Evolutionary conservation across 2,797 vertebrate genomes (phyloP).

Genomic region (Cossypha polioptera): DNA sequence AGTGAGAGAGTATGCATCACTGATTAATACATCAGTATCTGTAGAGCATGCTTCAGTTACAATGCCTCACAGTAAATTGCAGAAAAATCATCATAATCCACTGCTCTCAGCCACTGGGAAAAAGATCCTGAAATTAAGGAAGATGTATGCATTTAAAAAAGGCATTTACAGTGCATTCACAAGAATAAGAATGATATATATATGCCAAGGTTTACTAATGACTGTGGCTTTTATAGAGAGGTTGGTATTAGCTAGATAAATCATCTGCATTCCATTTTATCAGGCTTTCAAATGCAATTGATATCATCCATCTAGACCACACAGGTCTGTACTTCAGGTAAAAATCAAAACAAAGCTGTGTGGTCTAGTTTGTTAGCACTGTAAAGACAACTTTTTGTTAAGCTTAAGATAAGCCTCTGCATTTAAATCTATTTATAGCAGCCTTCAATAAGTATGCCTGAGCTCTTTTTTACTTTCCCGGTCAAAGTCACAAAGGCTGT

Average conservation of each 20-base stretch:
- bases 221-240: constrained; percentile 32
- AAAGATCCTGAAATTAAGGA: neutral
- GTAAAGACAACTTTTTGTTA: constrained; percentile 28
- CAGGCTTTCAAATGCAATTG: constrained; percentile 60
- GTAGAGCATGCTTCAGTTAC: neutral
- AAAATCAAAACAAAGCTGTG: constrained; percentile 61
- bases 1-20: neutral
- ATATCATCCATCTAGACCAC: constrained; percentile 63
- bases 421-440: constrained; percentile 57
- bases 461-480: constrained; percentile 11
- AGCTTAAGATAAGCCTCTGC: constrained; percentile 27
- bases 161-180: neutral
- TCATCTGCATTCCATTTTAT: constrained; percentile 61
- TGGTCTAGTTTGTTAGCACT: constrained; percentile 50
- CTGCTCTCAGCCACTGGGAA: neutral
- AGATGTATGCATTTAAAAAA: neutral
- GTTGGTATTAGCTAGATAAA: constrained; percentile 55
- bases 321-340: constrained; percentile 56
- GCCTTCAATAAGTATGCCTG: neutral
- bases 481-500: constrained; percentile 17
- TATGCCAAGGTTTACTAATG: neutral
- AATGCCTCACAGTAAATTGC: neutral
- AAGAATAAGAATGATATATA: neutral
- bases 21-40: neutral
- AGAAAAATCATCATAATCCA: neutral